These are phyloP conservation scores for Lucifuga dentata DNA, from an alignment of 2,113 vertebrate genomes.

Conservation along the genomic window DNA sequence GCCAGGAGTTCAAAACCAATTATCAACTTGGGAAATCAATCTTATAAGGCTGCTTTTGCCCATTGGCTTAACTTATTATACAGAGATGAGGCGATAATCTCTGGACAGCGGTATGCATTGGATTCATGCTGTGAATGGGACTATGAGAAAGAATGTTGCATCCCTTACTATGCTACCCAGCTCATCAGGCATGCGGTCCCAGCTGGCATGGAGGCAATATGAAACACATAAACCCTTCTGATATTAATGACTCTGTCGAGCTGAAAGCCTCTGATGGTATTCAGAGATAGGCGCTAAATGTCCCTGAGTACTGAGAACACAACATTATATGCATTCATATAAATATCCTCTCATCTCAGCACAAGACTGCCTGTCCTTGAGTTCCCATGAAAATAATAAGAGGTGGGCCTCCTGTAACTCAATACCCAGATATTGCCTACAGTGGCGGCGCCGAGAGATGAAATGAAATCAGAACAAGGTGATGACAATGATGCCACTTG, in stretches of 20 bases:
- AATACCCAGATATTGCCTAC: constrained; percentile 74
- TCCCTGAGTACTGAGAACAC: constrained; percentile 67
- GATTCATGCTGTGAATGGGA: constrained; percentile 32
- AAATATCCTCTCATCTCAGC: constrained; percentile 72
- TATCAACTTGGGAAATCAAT: neutral
- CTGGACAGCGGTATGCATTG: constrained; percentile 28
- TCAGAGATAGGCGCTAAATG: constrained; percentile 75
- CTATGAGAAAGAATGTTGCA: constrained; percentile 48
- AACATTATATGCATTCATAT: constrained; percentile 77
- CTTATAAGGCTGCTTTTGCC: constrained; percentile 15
- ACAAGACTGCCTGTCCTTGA: constrained; percentile 66
- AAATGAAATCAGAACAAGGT: constrained; percentile 85
- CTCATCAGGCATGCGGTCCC: constrained; percentile 68
- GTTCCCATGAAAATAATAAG: constrained; percentile 84
- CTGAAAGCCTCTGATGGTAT: constrained; percentile 76
- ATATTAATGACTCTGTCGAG: constrained; percentile 77
- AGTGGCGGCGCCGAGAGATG: constrained; percentile 80
- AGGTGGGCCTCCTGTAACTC: constrained; percentile 80
- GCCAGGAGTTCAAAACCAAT: constrained; percentile 16
- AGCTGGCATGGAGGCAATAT: constrained; percentile 74
- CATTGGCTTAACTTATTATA: constrained; percentile 38
- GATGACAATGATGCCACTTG: constrained; percentile 84
- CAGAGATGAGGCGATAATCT: constrained; percentile 48
- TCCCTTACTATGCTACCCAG: constrained; percentile 44
- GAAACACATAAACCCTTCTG: constrained; percentile 76